phyloP scores from a whole-genome alignment of 2,113 vertebrate species.

The Verasper variegatus region DNA sequence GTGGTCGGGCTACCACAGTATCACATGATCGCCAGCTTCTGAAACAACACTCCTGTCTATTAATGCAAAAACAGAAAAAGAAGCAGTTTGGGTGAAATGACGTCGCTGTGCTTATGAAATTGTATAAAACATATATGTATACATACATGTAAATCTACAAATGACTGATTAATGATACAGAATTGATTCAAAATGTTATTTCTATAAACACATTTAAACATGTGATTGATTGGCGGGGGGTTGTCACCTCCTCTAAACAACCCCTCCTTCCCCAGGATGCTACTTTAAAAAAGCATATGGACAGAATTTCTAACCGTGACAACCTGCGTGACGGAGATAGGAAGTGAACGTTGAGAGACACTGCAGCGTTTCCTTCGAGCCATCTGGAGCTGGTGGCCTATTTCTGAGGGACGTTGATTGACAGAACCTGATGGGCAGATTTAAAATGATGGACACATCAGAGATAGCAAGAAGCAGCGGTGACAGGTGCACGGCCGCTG shows the following conservation, averaged over 20 bases:
- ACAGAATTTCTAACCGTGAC: background rate
- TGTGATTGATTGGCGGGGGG: background rate
- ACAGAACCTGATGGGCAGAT: conserved; percentile 54
- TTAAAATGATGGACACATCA: conserved; percentile 52
- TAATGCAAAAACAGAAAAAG: background rate
- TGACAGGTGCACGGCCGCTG: conserved; percentile 26
- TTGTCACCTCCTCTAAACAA: background rate
- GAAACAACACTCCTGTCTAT: conserved; percentile 3
- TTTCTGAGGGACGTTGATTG: conserved; percentile 54
- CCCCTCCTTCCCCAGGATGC: background rate
- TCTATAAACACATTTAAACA: conserved; percentile 2
- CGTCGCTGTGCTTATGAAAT: conserved; percentile 1
- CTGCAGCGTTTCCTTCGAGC: conserved; percentile 21
- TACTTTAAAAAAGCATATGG: background rate
- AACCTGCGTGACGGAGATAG: conserved; percentile 13
- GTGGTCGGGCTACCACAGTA: conserved; percentile 4
- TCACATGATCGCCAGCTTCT: conserved; percentile 21
- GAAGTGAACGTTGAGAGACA: background rate
- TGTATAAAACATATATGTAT: background rate
- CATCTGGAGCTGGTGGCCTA: conserved; percentile 33
- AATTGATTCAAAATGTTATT: background rate
- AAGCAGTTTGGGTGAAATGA: conserved; percentile 38
- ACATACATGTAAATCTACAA: too few relatives aligned
- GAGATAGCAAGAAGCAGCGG: conserved; percentile 34
- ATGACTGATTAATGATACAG: too few relatives aligned